These are phyloP conservation scores for Clarias batrachus DNA, from an alignment of 2,113 vertebrate genomes.

Conservation along the genomic window DNA sequence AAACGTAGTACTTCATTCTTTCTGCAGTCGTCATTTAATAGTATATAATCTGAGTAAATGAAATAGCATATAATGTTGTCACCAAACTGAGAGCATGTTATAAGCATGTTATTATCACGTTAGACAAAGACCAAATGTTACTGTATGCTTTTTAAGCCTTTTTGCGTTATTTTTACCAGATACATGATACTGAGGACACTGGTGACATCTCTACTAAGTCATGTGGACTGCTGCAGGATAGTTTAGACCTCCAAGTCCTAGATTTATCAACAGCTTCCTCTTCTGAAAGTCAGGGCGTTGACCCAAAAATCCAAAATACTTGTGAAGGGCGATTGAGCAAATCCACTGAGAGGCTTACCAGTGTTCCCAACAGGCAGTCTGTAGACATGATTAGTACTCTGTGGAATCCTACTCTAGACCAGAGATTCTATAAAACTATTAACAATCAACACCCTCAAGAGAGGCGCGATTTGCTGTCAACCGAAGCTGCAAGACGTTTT, in stretches of 20 bases:
- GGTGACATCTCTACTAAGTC: conserved; percentile 44
- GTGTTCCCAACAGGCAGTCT: neutral
- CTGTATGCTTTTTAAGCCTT: neutral
- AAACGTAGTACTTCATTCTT: neutral
- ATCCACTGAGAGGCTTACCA: conserved; percentile 1
- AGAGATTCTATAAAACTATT: neutral
- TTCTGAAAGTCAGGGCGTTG: neutral
- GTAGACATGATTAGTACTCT: neutral
- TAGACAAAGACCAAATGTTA: neutral
- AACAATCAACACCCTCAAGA: conserved; percentile 4
- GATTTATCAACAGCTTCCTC: conserved; percentile 22
- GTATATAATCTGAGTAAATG: neutral
- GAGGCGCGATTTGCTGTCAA: conserved; percentile 11
- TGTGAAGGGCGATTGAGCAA: conserved; percentile 1
- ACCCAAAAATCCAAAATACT: neutral
- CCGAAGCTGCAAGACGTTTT: conserved; percentile 62
- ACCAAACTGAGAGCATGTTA: neutral
- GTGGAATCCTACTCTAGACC: neutral
- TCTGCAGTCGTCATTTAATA: neutral
- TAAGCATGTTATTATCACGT: neutral
- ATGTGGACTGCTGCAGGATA: conserved; percentile 34
- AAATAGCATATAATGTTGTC: neutral
- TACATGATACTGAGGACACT: conserved; percentile 60
- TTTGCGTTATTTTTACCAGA: conserved; percentile 55
- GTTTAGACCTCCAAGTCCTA: conserved; percentile 41